A percentile compares a stretch with the other conserved stretches of the same genome.
Conservation (phyloP, 2,888 invertebrate genomes). For the Rhodophaea formosa region DNA sequence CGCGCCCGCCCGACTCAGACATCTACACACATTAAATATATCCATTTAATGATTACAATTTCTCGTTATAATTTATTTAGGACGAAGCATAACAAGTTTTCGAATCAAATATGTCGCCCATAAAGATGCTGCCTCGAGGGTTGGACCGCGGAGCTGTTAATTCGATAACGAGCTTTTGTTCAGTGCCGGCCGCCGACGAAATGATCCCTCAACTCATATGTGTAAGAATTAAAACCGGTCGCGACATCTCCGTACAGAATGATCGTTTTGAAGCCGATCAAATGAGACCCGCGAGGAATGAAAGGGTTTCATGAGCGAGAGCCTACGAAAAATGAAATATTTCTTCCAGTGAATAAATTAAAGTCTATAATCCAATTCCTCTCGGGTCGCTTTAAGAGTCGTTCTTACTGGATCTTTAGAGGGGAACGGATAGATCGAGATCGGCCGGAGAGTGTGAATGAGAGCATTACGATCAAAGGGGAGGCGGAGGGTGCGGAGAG, state of each 20-base stretch:
- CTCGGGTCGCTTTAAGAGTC: constrained; percentile 50
- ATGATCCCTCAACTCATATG: constrained; percentile 68
- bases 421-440: constrained; percentile 77
- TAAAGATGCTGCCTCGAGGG: constrained; percentile 79
- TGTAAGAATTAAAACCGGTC: constrained; percentile 80
- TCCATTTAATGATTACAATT: constrained; percentile 80
- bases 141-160: constrained; percentile 70
- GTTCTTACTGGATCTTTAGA: constrained; percentile 67
- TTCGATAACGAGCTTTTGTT: constrained; percentile 73
- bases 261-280: constrained; percentile 72
- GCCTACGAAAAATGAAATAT: constrained; percentile 73
- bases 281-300: constrained; percentile 52
- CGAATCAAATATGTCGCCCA: constrained; percentile 81
- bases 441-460: constrained; percentile 76
- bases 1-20: constrained; percentile 37
- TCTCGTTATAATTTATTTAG: constrained; percentile 81
- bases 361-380: constrained; percentile 76
- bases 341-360: constrained; percentile 78
- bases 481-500: constrained; percentile 54
- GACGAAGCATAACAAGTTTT: constrained; percentile 81
- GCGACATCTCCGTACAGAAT: constrained; percentile 60
- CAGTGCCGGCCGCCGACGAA: constrained; percentile 52
- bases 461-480: constrained; percentile 71
- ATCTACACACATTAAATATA: constrained; percentile 77
- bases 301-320: constrained; percentile 75